Evolutionary conservation across 2,888 invertebrate species (phyloP).

Genomic region (Ennomos quercinarius): DNA sequence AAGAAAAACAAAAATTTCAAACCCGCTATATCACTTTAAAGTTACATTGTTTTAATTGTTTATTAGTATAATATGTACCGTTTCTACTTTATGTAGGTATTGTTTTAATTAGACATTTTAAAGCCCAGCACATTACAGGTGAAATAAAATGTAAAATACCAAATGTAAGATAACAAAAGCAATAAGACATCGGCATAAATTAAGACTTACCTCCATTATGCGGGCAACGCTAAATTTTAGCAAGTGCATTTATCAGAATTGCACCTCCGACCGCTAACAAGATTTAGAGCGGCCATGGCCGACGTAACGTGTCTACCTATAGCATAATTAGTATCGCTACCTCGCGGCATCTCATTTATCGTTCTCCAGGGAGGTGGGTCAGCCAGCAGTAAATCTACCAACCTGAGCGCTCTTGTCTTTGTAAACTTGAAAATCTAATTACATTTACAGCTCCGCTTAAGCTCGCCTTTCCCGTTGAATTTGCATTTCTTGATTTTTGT

Average conservation of each 20-base stretch:
- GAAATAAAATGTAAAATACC: too few relatives aligned
- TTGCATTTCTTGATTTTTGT: slow-evolving; percentile 80
- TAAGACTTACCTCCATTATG: slow-evolving; percentile 46
- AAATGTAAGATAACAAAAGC: slow-evolving; percentile 26
- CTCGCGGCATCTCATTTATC: slow-evolving; percentile 83
- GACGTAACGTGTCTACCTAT: slow-evolving; percentile 73
- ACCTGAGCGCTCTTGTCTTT: slow-evolving; percentile 83
- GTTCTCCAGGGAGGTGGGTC: slow-evolving; percentile 80
- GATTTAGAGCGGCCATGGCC: slow-evolving; percentile 68
- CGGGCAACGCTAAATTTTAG: slow-evolving; percentile 57
- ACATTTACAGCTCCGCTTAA: slow-evolving; percentile 82
- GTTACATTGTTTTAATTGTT: too few relatives aligned
- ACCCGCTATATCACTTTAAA: too few relatives aligned
- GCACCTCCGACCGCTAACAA: slow-evolving; percentile 73
- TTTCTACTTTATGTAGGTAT: too few relatives aligned
- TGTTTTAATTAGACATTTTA: too few relatives aligned
- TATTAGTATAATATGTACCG: too few relatives aligned
- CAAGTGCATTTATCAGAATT: slow-evolving; percentile 70
- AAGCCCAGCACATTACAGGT: too few relatives aligned
- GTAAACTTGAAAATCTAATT: slow-evolving; percentile 85
- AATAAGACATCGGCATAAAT: slow-evolving; percentile 42
- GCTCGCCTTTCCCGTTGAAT: slow-evolving; percentile 74
- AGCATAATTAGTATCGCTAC: slow-evolving; percentile 84
- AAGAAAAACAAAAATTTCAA: too few relatives aligned
- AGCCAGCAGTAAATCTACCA: slow-evolving; percentile 83